Percentiles rank a stretch among this genome's conserved stretches.
Evolutionary conservation across 2,113 vertebrate species (phyloP).

Genomic region (Bubo blakistoni): DNA sequence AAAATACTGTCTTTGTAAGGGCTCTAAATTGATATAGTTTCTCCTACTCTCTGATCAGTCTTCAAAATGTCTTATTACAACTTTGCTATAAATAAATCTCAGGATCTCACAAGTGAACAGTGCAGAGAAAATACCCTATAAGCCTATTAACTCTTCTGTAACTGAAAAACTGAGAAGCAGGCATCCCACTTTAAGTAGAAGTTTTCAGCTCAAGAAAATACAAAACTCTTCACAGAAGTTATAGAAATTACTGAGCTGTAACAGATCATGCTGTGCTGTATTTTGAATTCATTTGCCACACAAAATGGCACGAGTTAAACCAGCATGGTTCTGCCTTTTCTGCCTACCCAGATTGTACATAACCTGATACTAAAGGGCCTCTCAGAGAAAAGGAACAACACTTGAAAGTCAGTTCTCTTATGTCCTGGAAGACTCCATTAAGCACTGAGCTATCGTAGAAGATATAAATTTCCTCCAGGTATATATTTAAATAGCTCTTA

Average conservation of each 20-base stretch:
- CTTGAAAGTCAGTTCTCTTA: neutral
- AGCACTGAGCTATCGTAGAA: neutral
- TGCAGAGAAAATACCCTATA: neutral
- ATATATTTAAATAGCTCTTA: neutral
- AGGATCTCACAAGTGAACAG: neutral
- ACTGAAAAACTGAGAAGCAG: neutral
- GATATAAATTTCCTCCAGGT: neutral
- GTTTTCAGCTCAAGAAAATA: neutral
- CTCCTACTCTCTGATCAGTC: neutral
- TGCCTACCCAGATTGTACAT: neutral
- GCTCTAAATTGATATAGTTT: neutral
- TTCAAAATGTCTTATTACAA: neutral
- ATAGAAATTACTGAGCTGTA: neutral
- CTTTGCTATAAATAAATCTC: neutral
- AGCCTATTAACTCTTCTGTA: neutral
- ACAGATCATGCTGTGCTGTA: neutral
- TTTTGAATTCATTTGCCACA: neutral
- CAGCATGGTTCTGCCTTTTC: neutral
- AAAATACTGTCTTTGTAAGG: neutral
- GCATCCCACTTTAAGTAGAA: neutral
- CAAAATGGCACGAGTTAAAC: neutral
- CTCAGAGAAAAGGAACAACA: neutral
- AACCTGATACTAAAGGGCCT: neutral
- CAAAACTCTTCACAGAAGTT: neutral
- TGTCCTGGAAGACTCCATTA: neutral